Evolutionary conservation across 2,888 invertebrate genomes (phyloP).

Genomic region (Zonitis immaculata): DNA sequence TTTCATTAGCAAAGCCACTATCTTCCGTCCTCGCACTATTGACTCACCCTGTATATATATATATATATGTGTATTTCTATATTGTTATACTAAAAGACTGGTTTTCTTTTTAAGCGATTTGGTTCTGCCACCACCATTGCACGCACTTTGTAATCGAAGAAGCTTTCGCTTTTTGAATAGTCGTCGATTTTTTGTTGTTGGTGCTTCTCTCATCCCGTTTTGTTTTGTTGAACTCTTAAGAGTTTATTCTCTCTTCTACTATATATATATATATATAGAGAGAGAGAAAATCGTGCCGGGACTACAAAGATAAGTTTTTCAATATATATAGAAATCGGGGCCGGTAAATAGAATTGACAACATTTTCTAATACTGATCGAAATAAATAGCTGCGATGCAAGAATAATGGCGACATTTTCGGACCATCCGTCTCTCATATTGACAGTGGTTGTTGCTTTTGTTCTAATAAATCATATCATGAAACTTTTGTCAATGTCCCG

Average conservation of each 20-base stretch:
- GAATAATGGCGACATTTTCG: neutral
- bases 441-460: neutral
- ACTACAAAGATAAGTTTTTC: conserved; percentile 27
- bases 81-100: neutral
- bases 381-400: neutral
- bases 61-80: neutral
- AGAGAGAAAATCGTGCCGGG: conserved; percentile 27
- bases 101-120: conserved; percentile 2
- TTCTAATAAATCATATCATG: neutral
- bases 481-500: too few relatives aligned
- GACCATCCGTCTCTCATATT: neutral
- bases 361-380: conserved; percentile 11
- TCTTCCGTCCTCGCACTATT: too few relatives aligned
- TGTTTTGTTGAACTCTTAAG: conserved; percentile 32
- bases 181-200: too few relatives aligned
- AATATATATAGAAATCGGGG: conserved; percentile 25
- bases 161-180: conserved; percentile 23
- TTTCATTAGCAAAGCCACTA: too few relatives aligned
- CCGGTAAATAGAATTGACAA: conserved; percentile 22
- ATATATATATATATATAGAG: too few relatives aligned
- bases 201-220: too few relatives aligned
- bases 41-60: too few relatives aligned
- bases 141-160: conserved; percentile 18
- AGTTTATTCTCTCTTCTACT: conserved; percentile 20
- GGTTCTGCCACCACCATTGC: conserved; percentile 13